phyloP scores from a whole-genome alignment of 2,888 invertebrate species.

The Parasteatoda lunata region DNA sequence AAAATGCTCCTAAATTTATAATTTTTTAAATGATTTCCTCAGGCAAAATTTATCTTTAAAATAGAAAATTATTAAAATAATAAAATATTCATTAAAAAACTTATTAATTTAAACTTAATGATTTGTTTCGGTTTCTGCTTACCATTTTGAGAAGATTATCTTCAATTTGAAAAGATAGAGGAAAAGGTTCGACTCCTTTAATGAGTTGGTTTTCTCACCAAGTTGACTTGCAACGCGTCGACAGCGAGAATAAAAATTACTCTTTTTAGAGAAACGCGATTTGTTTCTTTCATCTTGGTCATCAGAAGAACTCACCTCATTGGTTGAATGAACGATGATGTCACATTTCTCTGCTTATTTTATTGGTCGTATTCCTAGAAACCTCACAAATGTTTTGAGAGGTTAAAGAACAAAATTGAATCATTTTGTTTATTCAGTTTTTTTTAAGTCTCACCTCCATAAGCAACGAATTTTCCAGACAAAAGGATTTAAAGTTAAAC shows the following conservation, averaged over 20 bases:
- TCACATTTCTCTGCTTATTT: conserved; percentile 1
- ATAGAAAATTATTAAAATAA: background rate
- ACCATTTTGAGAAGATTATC: background rate
- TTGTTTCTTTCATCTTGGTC: conserved; percentile 19
- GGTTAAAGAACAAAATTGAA: conserved; percentile 22
- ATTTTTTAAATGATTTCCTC: no score
- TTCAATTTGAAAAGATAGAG: background rate
- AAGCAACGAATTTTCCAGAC: no score
- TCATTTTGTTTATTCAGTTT: background rate
- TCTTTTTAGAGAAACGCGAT: background rate
- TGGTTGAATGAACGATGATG: conserved; percentile 34
- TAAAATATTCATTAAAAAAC: background rate
- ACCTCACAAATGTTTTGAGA: conserved; percentile 7
- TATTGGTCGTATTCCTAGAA: conserved; percentile 24
- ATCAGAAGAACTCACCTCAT: conserved; percentile 6
- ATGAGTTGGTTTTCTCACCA: conserved; percentile 36
- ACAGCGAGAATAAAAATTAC: conserved; percentile 50
- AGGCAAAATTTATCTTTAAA: background rate
- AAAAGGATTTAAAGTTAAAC: no score
- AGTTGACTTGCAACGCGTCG: conserved; percentile 52
- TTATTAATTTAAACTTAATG: background rate
- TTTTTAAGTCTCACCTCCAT: background rate
- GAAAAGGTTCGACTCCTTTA: background rate
- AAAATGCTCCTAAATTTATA: no score
- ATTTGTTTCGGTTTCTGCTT: background rate